Percentiles rank a stretch among this genome's conserved stretches.
These are phyloP conservation scores for Loxodonta africana DNA, from an alignment of 2,113 vertebrate genomes.

Conservation along the genomic window DNA sequence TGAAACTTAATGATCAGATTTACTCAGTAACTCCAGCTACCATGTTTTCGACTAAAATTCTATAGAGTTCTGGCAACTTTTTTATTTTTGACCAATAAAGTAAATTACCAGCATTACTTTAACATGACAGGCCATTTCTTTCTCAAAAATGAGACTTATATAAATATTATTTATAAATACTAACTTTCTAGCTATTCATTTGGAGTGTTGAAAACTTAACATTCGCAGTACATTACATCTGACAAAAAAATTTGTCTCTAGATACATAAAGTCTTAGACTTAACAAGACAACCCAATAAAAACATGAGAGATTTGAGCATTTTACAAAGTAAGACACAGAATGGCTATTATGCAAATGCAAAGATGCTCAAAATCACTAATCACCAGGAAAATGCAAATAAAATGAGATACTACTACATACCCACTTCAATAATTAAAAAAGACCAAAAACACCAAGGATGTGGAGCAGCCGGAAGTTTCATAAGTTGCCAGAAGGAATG, in stretches of 20 bases:
- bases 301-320: conserved; percentile 28
- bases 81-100: conserved; percentile 9
- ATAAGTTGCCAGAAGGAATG: not conserved
- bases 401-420: not conserved
- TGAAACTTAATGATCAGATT: conserved; percentile 1
- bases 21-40: not conserved
- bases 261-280: conserved; percentile 12
- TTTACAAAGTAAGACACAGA: not conserved
- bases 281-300: not conserved
- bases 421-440: not conserved
- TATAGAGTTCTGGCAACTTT: conserved; percentile 31
- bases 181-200: conserved; percentile 7
- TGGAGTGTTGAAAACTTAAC: conserved; percentile 13
- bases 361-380: not conserved
- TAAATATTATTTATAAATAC: not conserved
- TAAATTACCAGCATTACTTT: not conserved
- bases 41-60: conserved; percentile 9
- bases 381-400: conserved; percentile 37
- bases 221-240: not conserved
- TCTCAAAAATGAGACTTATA: not conserved
- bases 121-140: not conserved
- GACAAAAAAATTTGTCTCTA: not conserved
- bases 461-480: not conserved
- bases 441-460: not conserved
- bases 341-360: not conserved